Percentiles rank a stretch among this genome's conserved stretches.
phyloP scores from a whole-genome alignment of 2,888 invertebrate genomes.

The Ophion costatus region DNA sequence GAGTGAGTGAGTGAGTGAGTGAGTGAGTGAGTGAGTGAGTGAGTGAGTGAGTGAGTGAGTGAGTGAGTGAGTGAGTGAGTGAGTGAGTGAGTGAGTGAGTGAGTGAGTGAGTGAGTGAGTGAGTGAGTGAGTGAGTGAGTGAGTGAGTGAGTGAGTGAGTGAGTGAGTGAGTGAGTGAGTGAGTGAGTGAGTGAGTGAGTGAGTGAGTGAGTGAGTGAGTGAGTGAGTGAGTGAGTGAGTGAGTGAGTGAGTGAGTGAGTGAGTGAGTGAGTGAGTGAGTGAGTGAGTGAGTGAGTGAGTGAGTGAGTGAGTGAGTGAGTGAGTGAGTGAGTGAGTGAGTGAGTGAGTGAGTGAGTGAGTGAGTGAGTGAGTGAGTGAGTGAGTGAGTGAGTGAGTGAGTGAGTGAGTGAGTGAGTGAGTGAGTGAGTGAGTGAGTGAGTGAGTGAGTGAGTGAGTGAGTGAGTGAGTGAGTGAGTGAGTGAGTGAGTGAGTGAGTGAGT shows the following conservation, averaged over 20 bases:
- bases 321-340: not conserved
- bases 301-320: not conserved
- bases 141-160: not conserved
- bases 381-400: not conserved
- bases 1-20: not conserved
- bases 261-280: not conserved
- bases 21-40: not conserved
- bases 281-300: constrained; percentile 27
- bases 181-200: not conserved
- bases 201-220: not conserved
- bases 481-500: not conserved
- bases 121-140: not conserved
- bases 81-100: not conserved
- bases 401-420: constrained; percentile 27
- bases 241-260: not conserved
- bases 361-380: not conserved
- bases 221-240: constrained; percentile 27
- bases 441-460: not conserved
- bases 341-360: constrained; percentile 27
- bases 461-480: constrained; percentile 27
- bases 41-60: constrained; percentile 27
- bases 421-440: not conserved
- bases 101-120: constrained; percentile 27
- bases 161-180: constrained; percentile 27
- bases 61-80: not conserved